Percentiles rank a stretch among this genome's conserved stretches.
Conservation (phyloP, 2,113 vertebrate species). For the Malurus melanocephalus region DNA sequence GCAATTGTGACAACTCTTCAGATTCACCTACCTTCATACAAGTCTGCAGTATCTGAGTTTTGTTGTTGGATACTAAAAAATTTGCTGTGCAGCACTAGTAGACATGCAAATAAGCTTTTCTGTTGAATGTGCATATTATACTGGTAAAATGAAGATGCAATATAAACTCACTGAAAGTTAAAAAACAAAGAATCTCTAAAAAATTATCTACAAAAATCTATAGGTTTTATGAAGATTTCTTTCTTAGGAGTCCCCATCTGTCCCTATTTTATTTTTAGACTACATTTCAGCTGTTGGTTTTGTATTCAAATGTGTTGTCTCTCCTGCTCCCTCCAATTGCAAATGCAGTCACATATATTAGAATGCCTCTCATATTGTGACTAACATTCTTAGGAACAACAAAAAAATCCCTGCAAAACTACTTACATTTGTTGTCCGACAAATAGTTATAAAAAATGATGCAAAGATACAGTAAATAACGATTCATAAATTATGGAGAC, state of each 20-base stretch:
- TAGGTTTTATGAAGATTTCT: conserved; percentile 1
- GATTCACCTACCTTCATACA: background rate
- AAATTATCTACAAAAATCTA: background rate
- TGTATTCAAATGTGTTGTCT: background rate
- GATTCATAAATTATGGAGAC: background rate
- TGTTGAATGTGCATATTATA: background rate
- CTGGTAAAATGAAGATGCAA: background rate
- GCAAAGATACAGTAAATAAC: background rate
- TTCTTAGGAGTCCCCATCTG: conserved; percentile 3
- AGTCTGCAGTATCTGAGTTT: background rate
- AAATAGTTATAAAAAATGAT: background rate
- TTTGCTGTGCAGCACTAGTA: background rate
- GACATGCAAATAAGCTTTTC: background rate
- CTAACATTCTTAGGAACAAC: background rate
- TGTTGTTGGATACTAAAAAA: background rate
- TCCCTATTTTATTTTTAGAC: conserved; percentile 5
- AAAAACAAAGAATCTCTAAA: background rate
- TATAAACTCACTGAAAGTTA: conserved; percentile 21
- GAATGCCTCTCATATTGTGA: background rate
- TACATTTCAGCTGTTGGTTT: background rate
- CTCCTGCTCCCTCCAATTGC: background rate
- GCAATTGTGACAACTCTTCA: background rate
- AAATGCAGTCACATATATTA: background rate
- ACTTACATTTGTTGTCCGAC: background rate
- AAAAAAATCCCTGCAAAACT: background rate